A percentile compares a stretch with the other conserved stretches of the same genome.
These are phyloP conservation scores for Virgularia gustaviana DNA, from an alignment of 92 coral and sea anemone species.

Conservation along the genomic window DNA sequence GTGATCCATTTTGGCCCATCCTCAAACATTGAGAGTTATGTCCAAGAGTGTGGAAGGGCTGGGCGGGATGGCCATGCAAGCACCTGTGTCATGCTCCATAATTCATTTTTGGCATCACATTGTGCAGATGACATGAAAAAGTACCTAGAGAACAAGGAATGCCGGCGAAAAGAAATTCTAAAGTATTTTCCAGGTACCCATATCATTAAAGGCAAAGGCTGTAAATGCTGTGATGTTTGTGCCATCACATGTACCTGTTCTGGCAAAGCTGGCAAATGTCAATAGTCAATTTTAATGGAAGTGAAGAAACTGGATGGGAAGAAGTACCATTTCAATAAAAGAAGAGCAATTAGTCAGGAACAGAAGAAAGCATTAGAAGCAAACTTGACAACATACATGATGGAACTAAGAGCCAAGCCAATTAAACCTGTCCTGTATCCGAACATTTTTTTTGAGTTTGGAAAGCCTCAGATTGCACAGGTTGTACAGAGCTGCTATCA, in stretches of 20 bases:
- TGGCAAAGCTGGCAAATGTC: background rate
- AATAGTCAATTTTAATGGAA: background rate
- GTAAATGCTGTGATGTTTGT: conserved; percentile 27
- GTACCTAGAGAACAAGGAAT: background rate
- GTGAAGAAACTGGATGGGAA: background rate
- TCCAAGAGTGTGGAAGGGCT: conserved; percentile 8
- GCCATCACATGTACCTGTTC: background rate
- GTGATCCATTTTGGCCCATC: conserved; percentile 23
- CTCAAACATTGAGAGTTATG: conserved; percentile 5
- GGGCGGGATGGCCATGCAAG: conserved; percentile 19
- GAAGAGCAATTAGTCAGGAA: background rate
- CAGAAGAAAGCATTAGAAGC: background rate
- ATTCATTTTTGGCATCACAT: background rate
- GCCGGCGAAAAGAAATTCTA: background rate
- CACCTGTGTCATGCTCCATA: conserved; percentile 1
- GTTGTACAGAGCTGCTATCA: background rate
- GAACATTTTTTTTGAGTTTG: conserved; percentile 19
- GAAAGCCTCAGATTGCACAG: conserved; percentile 4
- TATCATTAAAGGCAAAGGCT: background rate
- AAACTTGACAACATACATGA: background rate
- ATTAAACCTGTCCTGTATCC: conserved; percentile 9
- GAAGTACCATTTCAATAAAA: background rate
- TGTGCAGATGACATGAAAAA: conserved; percentile 1
- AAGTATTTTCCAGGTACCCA: conserved; percentile 10
- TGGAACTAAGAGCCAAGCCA: background rate